A percentile compares a stretch with the other conserved stretches of the same genome.
These are phyloP conservation scores for Diprion similis DNA, from an alignment of 1,140 invertebrate species.

Conservation along the genomic window DNA sequence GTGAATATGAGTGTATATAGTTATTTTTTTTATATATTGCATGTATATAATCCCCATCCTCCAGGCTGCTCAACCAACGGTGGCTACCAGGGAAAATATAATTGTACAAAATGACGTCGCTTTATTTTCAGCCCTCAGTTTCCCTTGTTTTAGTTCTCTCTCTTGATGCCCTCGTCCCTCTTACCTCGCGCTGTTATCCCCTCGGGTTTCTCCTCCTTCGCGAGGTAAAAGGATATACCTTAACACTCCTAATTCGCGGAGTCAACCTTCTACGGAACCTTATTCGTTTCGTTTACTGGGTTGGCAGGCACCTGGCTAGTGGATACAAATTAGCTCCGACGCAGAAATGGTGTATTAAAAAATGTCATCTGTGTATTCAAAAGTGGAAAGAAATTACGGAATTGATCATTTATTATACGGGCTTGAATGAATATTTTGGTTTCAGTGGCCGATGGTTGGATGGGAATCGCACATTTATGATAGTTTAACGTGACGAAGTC, in stretches of 20 bases:
- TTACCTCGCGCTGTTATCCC: conserved; percentile 11
- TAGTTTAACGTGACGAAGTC: too few species aligned
- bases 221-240: conserved; percentile 21
- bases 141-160: conserved; percentile 28
- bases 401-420: too few species aligned
- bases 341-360: too few species aligned
- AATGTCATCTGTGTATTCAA: too few species aligned
- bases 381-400: too few species aligned
- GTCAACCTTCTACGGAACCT: background rate
- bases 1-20: background rate
- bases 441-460: too few species aligned
- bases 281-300: background rate
- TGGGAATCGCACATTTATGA: too few species aligned
- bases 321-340: too few species aligned
- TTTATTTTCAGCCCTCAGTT: conserved; percentile 37
- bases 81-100: conserved; percentile 35
- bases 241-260: conserved; percentile 19
- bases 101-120: conserved; percentile 43
- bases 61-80: conserved; percentile 22
- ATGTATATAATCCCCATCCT: background rate
- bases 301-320: too few species aligned
- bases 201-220: conserved; percentile 14
- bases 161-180: conserved; percentile 25
- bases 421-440: too few species aligned
- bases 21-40: too few species aligned